phyloP scores from a whole-genome alignment of 2,797 vertebrate species.

The Mormyrops attenuatus region DNA sequence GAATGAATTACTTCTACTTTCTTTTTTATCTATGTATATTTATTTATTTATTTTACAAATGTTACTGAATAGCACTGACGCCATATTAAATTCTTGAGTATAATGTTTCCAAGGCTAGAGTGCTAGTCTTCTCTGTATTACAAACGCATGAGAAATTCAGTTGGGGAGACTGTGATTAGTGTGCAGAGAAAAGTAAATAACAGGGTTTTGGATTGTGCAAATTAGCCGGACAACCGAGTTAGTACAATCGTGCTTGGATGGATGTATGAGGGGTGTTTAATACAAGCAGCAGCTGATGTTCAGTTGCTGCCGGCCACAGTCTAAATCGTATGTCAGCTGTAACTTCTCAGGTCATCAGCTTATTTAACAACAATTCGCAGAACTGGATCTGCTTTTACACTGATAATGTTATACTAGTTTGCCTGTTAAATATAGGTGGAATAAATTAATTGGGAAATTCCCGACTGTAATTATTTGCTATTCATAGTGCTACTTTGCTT shows the following conservation, averaged over 20 bases:
- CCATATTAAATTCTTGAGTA: constrained; percentile 4
- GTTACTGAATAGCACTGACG: background rate
- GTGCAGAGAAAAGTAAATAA: background rate
- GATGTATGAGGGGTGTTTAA: background rate
- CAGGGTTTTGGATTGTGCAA: background rate
- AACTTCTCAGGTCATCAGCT: background rate
- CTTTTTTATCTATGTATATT: background rate
- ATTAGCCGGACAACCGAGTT: background rate
- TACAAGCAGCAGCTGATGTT: constrained; percentile 12
- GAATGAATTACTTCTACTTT: background rate
- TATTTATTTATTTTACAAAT: background rate
- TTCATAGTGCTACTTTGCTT: background rate
- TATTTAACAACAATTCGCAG: background rate
- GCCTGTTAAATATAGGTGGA: background rate
- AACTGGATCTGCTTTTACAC: background rate
- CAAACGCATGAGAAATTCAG: constrained; percentile 9
- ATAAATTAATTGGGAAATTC: constrained; percentile 7
- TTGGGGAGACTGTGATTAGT: background rate
- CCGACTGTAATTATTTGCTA: background rate
- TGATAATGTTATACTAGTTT: background rate
- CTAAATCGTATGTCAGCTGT: background rate
- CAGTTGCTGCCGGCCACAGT: constrained; percentile 26
- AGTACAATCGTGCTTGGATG: background rate
- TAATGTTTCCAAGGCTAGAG: constrained; percentile 4
- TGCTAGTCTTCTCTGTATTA: background rate